phyloP scores from a whole-genome alignment of 2,888 invertebrate genomes.

The Endotricha flammealis region DNA sequence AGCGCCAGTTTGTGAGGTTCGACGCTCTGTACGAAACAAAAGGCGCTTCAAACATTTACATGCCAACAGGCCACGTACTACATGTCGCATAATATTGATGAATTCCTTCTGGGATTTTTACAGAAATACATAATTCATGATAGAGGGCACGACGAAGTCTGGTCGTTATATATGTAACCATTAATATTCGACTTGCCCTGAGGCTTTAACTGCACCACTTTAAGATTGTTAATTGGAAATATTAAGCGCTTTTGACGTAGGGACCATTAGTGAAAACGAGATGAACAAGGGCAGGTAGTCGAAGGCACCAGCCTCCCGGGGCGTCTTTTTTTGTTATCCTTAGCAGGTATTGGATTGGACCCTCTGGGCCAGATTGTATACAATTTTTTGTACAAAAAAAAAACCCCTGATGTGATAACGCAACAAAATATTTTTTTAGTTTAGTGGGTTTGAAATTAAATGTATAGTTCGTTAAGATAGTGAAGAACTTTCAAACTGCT shows the following conservation, averaged over 20 bases:
- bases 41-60: constrained; percentile 50
- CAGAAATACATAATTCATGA: constrained; percentile 62
- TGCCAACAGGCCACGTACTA: constrained; percentile 34
- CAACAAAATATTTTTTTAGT: no score
- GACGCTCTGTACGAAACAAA: constrained; percentile 59
- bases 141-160: constrained; percentile 36
- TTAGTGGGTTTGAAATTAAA: no score
- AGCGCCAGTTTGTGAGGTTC: constrained; percentile 39
- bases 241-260: constrained; percentile 56
- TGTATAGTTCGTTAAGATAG: no score
- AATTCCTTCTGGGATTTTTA: constrained; percentile 36
- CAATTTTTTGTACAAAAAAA: constrained; percentile 34
- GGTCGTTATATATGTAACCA: constrained; percentile 40
- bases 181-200: constrained; percentile 60
- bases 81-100: constrained; percentile 29
- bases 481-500: no score
- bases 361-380: constrained; percentile 48
- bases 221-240: constrained; percentile 65
- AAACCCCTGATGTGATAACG: background rate
- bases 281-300: constrained; percentile 64
- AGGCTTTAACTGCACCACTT: constrained; percentile 54
- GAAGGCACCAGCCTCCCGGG: constrained; percentile 49
- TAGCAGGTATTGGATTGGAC: constrained; percentile 66
- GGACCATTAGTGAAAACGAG: constrained; percentile 60
- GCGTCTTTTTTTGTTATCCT: constrained; percentile 52